phyloP scores from a whole-genome alignment of 2,797 vertebrate genomes.

The Sebastes dallii region DNA sequence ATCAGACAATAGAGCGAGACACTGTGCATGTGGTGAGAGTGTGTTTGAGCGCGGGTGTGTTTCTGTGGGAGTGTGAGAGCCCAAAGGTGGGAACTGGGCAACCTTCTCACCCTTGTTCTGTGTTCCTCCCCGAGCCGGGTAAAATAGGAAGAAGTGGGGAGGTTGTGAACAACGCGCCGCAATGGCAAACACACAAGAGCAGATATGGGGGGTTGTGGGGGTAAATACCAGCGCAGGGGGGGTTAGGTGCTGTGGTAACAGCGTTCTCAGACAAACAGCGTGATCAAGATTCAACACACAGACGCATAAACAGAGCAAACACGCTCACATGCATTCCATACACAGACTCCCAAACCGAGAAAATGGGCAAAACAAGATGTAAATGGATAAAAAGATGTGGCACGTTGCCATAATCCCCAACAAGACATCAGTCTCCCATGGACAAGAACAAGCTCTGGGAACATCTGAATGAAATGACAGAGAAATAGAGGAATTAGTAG shows the following conservation, averaged over 20 bases:
- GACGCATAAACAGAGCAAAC: conserved; percentile 39
- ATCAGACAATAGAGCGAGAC: conserved; percentile 58
- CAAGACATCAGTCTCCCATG: conserved; percentile 66
- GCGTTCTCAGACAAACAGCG: conserved; percentile 59
- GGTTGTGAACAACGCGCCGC: conserved; percentile 57
- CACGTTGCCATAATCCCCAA: conserved; percentile 69
- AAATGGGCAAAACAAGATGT: conserved; percentile 61
- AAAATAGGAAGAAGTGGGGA: conserved; percentile 67
- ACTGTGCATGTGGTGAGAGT: conserved; percentile 59
- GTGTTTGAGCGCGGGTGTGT: conserved; percentile 45
- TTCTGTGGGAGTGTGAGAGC: conserved; percentile 63
- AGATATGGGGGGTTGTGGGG: conserved; percentile 59
- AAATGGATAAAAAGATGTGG: conserved; percentile 66
- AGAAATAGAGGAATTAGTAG: conserved; percentile 54
- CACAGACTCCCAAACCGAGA: conserved; percentile 46
- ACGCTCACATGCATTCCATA: conserved; percentile 46
- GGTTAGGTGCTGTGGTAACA: conserved; percentile 66
- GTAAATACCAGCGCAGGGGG: conserved; percentile 62
- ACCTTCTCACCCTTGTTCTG: conserved; percentile 82
- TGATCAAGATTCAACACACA: conserved; percentile 69
- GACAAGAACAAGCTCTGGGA: conserved; percentile 62
- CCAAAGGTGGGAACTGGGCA: conserved; percentile 83
- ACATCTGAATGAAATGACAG: conserved; percentile 56
- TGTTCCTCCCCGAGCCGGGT: conserved; percentile 51
- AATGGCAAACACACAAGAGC: conserved; percentile 57